These are phyloP conservation scores for Erythrocebus patas DNA, from an alignment of 2,113 vertebrate genomes.

Conservation along the genomic window DNA sequence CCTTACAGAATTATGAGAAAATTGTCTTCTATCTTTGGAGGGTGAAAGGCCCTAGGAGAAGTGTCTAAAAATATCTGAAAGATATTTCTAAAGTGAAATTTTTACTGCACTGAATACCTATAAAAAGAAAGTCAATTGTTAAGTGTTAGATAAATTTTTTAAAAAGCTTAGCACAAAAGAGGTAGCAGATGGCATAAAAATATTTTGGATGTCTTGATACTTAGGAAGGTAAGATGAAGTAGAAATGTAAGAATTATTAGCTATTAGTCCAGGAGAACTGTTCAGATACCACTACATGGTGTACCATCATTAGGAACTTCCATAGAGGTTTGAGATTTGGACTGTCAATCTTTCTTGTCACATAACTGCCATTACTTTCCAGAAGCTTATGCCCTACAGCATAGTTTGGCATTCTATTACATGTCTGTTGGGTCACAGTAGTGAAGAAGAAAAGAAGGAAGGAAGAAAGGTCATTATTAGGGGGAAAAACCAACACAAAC, in stretches of 20 bases:
- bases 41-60: neutral
- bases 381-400: neutral
- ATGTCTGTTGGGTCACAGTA: neutral
- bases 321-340: neutral
- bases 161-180: neutral
- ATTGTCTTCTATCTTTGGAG: neutral
- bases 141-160: neutral
- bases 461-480: neutral
- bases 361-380: neutral
- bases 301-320: neutral
- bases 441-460: neutral
- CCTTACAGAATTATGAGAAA: slow-evolving; percentile 7
- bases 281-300: neutral
- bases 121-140: slow-evolving; percentile 22
- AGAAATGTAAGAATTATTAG: neutral
- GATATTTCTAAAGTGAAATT: neutral
- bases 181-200: neutral
- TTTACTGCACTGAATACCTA: neutral
- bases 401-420: neutral
- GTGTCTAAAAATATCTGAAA: neutral
- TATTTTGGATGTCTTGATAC: neutral
- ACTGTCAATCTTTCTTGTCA: neutral
- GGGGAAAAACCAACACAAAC: neutral
- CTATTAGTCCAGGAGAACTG: neutral
- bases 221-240: neutral